Percentiles rank a stretch among this genome's conserved stretches.
Evolutionary conservation across 2,888 invertebrate genomes (phyloP).

Genomic region (Mayetiola destructor): DNA sequence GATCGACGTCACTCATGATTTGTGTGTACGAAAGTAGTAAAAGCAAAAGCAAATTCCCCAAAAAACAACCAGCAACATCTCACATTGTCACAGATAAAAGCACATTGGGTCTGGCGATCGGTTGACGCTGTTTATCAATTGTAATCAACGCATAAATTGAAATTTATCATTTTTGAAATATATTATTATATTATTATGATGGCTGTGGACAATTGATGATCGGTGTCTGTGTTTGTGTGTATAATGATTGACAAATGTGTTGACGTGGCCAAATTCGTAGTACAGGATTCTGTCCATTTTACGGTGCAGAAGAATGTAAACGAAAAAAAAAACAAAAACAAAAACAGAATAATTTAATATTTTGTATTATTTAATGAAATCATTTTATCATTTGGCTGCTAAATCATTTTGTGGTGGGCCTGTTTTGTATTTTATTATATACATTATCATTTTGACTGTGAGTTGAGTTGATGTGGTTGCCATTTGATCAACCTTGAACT

Average conservation of each 20-base stretch:
- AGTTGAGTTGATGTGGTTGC: too few species aligned
- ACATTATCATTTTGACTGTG: too few species aligned
- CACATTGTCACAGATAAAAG: background rate
- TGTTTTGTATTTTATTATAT: too few species aligned
- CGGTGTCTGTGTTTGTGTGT: background rate
- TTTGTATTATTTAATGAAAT: background rate
- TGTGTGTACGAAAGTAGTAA: background rate
- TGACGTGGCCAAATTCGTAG: background rate
- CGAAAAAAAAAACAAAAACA: background rate
- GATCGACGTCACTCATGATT: background rate
- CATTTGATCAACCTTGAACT: constrained; percentile 9
- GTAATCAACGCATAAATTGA: constrained; percentile 6
- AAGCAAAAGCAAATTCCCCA: background rate
- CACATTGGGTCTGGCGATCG: too few species aligned
- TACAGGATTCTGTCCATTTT: too few species aligned
- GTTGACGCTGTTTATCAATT: constrained; percentile 8
- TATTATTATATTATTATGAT: too few species aligned
- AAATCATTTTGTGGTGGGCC: too few species aligned
- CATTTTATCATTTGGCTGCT: background rate
- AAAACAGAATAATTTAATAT: too few species aligned
- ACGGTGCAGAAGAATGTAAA: too few species aligned
- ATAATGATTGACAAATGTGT: background rate
- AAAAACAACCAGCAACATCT: background rate
- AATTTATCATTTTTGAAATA: background rate
- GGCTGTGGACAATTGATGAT: too few species aligned